Percentiles rank a stretch among this genome's conserved stretches.
Conservation (phyloP, 35 echinoderm and acorn worm species). For the Strongylocentrotus purpuratus region DNA sequence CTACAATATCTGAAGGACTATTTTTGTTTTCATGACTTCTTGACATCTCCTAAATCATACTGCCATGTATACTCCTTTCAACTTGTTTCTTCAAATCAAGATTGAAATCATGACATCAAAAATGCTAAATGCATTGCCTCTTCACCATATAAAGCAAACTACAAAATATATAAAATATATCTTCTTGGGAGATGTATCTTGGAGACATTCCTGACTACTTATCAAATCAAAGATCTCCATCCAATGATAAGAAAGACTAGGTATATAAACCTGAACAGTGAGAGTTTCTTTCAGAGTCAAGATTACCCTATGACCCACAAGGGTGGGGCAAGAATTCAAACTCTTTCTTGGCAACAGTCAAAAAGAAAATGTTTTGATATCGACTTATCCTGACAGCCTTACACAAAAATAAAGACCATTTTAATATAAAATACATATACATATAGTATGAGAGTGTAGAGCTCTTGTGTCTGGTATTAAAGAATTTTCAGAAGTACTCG, state of each 20-base stretch:
- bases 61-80: not conserved
- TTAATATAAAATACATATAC: not conserved
- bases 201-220: not conserved
- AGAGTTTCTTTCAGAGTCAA: not conserved
- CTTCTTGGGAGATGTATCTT: not conserved
- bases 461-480: too few relatives aligned
- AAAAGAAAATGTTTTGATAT: not conserved
- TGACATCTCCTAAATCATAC: not conserved
- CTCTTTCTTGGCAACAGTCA: not conserved
- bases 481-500: too few relatives aligned
- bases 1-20: too few relatives aligned
- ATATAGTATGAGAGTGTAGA: too few relatives aligned
- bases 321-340: not conserved
- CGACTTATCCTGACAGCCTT: not conserved
- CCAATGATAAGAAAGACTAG: not conserved
- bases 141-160: not conserved
- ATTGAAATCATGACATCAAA: not conserved
- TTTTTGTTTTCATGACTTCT: not conserved
- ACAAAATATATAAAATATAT: not conserved
- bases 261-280: not conserved
- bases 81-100: not conserved
- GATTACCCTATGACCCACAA: constrained; percentile 4
- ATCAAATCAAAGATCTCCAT: not conserved
- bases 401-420: not conserved
- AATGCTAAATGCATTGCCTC: not conserved